Conservation (phyloP, 2,888 invertebrate genomes). For the Microplitis deprimator region DNA sequence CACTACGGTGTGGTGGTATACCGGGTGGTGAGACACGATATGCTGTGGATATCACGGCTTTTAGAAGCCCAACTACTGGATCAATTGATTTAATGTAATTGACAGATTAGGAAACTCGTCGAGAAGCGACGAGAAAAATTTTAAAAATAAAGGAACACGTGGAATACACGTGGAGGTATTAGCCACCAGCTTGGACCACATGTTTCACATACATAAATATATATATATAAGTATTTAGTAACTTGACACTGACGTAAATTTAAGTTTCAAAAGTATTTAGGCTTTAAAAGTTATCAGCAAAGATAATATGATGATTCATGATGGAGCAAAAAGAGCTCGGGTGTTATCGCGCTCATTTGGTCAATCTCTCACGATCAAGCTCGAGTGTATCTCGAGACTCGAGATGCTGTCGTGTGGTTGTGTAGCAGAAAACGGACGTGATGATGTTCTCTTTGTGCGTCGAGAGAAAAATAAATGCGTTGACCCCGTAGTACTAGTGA, state of each 20-base stretch:
- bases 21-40: conserved; percentile 59
- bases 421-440: conserved; percentile 31
- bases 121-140: not conserved
- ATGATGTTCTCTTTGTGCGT: not conserved
- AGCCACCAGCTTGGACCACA: not conserved
- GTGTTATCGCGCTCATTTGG: conserved; percentile 7
- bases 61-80: conserved; percentile 16
- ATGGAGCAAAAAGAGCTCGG: not conserved
- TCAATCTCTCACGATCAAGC: conserved; percentile 34
- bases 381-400: conserved; percentile 1
- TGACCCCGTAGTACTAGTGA: conserved; percentile 32
- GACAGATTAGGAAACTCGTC: conserved; percentile 11
- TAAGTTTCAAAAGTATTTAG: not conserved
- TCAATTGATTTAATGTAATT: not conserved
- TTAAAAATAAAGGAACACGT: conserved; percentile 45
- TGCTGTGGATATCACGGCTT: not conserved
- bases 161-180: conserved; percentile 48
- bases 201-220: not conserved
- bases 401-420: conserved; percentile 2
- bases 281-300: not conserved
- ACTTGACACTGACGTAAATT: not conserved
- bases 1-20: conserved; percentile 56
- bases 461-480: conserved; percentile 36
- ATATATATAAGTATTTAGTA: not conserved
- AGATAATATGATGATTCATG: conserved; percentile 11